Conservation (phyloP, 2,888 invertebrate genomes). For the Gibbula magus region DNA sequence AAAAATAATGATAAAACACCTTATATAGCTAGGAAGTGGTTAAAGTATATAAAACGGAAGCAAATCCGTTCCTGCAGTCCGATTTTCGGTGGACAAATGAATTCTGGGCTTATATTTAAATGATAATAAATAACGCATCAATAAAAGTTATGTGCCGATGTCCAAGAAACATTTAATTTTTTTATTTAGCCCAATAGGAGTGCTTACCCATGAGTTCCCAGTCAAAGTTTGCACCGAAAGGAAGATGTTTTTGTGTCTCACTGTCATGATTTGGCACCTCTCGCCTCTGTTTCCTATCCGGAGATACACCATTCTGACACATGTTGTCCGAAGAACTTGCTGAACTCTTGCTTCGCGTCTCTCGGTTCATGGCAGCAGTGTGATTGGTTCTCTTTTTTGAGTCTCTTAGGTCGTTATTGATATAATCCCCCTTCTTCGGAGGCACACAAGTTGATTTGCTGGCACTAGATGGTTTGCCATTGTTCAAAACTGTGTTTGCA, state of each 20-base stretch:
- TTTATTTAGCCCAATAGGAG: no score
- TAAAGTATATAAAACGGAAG: no score
- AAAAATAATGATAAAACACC: no score
- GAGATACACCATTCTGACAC: constrained; percentile 24
- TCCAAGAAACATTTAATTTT: no score
- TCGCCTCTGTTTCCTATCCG: not conserved
- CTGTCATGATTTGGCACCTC: constrained; percentile 14
- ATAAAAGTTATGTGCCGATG: no score
- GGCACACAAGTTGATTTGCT: constrained; percentile 50
- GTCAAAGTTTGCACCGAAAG: constrained; percentile 57
- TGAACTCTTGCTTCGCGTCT: constrained; percentile 15
- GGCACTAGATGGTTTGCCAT: constrained; percentile 63
- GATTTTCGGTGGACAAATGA: no score
- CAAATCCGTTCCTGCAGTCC: no score
- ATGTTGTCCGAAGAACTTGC: constrained; percentile 28
- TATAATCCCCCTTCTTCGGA: constrained; percentile 66
- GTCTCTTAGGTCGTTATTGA: constrained; percentile 70
- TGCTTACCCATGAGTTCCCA: constrained; percentile 61
- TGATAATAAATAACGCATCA: no score
- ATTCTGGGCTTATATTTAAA: no score
- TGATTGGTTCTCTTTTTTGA: constrained; percentile 54
- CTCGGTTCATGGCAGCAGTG: constrained; percentile 33
- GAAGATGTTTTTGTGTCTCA: constrained; percentile 36
- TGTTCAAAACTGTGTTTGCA: constrained; percentile 60
- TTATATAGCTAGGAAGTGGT: no score